Base-by-base conservation (phyloP, 2,888 invertebrate genomes). In the Leptothorax acervorum region DNA sequence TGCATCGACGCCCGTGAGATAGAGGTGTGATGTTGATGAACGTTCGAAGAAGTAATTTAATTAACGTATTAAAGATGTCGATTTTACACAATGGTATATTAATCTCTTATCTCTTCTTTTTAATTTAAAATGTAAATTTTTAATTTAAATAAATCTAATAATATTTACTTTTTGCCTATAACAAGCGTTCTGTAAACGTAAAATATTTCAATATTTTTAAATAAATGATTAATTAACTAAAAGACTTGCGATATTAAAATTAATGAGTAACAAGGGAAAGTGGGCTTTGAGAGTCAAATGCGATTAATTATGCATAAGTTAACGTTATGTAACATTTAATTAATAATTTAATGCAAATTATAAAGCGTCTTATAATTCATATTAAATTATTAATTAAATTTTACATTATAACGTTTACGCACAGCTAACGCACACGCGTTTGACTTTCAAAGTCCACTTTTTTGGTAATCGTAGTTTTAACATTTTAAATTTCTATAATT, bases 1-100 rank as follows among this genome's bases (percentile, higher is more conserved):
- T 79, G 57, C 31, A n/a, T 39, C 23, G 9, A 51, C 12, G 31
- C 39, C 39, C n/a, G n/a, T 42, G 3, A 84, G 48, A 65, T 48
- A 71, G 18, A 48, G 11, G 15, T 18, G 8, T 23, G 48, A 76
- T 60, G 6, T 42, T 57, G 4, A 18, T 28, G 18, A 42, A 57
- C 5, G 18, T 65, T 48, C 9, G 15, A 42, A 42, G 55, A 35
- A 71, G 8, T 48, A 12, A 35, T 48, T 45, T 4, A 45, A 45
- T 57, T n/a, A 12, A 28, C 42, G 0, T 31, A 42, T 45, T 42
- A 2, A 12, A 53, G 28, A 3, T n/a, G 9, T 28, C 9, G 3
- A 11, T 23, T 51, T 68, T 31, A 28, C 28, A 28, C 15, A 42
- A 42, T 42, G 3, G 6, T 39, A 4, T n/a, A 12, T 23, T 42